A percentile compares a stretch with the other conserved stretches of the same genome.
Conservation (phyloP, 2,113 vertebrate genomes). For the Todiramphus chloris region DNA sequence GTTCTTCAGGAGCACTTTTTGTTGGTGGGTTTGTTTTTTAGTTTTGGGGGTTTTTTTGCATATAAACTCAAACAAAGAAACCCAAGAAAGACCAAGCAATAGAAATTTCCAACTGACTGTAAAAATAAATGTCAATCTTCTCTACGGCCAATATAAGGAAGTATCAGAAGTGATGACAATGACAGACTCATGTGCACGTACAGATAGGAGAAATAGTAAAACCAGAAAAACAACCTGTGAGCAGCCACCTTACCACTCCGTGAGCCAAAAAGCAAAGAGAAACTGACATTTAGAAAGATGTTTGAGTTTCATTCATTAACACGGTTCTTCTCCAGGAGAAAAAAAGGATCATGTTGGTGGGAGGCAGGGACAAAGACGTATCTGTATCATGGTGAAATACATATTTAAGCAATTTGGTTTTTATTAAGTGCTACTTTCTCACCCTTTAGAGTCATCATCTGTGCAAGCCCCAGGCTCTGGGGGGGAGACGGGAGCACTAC, state of each 20-base stretch:
- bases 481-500: neutral
- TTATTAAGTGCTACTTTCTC: neutral
- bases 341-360: neutral
- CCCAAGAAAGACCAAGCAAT: neutral
- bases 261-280: neutral
- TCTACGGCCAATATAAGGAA: neutral
- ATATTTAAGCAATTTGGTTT: neutral
- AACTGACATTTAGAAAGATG: neutral
- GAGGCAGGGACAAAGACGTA: neutral
- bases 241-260: neutral
- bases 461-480: neutral
- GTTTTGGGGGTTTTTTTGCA: neutral
- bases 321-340: neutral
- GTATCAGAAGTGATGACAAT: neutral
- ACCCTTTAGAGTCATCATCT: neutral
- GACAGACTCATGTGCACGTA: neutral
- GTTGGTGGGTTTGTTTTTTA: neutral
- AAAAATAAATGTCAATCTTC: neutral
- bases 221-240: neutral
- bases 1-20: neutral
- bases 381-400: neutral
- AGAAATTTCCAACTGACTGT: neutral
- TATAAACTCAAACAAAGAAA: neutral
- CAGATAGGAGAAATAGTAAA: neutral
- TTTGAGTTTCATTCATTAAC: neutral